Evolutionary conservation across 2,113 vertebrate species (phyloP).

Genomic region (Mobula birostris): DNA sequence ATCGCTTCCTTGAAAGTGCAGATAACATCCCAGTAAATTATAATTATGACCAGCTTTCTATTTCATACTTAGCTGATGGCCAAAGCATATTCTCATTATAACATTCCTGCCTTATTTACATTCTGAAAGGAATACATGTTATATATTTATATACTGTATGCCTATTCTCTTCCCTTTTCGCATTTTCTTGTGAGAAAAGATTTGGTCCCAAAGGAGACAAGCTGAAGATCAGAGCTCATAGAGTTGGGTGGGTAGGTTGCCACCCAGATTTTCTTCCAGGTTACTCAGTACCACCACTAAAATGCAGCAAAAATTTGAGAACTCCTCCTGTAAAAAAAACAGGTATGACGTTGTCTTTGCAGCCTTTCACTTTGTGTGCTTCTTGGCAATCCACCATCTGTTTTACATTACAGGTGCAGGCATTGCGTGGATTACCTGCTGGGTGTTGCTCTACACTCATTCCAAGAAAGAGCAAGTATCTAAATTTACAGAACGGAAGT

Average conservation of each 20-base stretch:
- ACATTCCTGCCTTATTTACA: neutral
- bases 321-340: neutral
- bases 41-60: neutral
- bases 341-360: conserved; percentile 3
- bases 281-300: neutral
- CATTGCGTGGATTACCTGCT: neutral
- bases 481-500: neutral
- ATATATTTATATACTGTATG: too few relatives aligned
- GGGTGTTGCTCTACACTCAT: neutral
- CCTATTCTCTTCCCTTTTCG: neutral
- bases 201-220: neutral
- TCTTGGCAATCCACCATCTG: conserved; percentile 9
- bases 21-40: neutral
- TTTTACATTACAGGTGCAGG: neutral
- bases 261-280: neutral
- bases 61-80: neutral
- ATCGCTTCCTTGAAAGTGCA: neutral
- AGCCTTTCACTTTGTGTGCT: neutral
- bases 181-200: neutral
- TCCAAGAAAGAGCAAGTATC: neutral
- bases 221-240: neutral
- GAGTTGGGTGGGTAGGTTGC: neutral
- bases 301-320: neutral
- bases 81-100: conserved; percentile 23
- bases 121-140: neutral